A percentile compares a stretch with the other conserved stretches of the same genome.
Conservation (phyloP, 2,888 invertebrate species). For the Anorthoa munda region DNA sequence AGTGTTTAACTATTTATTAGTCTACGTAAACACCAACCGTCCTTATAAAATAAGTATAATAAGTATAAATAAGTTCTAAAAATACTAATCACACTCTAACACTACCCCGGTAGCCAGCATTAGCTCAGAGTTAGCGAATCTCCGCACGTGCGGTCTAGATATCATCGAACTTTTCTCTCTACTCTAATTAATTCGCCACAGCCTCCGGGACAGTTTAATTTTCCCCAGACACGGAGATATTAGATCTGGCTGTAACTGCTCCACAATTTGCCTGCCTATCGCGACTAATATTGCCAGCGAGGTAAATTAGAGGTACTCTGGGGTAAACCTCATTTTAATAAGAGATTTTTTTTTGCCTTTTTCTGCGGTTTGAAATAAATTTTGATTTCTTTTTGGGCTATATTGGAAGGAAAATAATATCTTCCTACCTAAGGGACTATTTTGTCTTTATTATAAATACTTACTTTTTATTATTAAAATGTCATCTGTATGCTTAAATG, state of each 20-base stretch:
- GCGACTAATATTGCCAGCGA: constrained; percentile 23
- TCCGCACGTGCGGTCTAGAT: constrained; percentile 32
- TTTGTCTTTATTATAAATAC: no score
- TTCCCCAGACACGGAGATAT: constrained; percentile 41
- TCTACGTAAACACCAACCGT: not conserved
- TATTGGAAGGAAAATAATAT: not conserved
- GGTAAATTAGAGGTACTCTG: constrained; percentile 39
- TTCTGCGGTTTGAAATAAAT: constrained; percentile 3
- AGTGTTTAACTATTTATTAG: not conserved
- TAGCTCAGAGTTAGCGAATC: not conserved
- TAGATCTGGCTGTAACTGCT: constrained; percentile 46
- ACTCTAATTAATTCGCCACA: constrained; percentile 47
- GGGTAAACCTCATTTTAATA: constrained; percentile 47
- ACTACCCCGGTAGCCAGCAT: not conserved
- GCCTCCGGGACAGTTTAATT: constrained; percentile 44
- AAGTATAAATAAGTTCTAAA: not conserved
- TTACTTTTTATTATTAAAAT: no score
- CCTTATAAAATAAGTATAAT: not conserved
- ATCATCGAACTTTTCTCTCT: constrained; percentile 52
- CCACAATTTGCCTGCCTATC: constrained; percentile 42
- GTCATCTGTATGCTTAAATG: no score
- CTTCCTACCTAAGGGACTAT: not conserved
- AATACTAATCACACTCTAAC: not conserved
- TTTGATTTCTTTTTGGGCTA: constrained; percentile 8
- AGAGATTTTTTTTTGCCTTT: constrained; percentile 18